Base-by-base conservation (phyloP, 2,113 vertebrate genomes). In the Papio anubis region DNA sequence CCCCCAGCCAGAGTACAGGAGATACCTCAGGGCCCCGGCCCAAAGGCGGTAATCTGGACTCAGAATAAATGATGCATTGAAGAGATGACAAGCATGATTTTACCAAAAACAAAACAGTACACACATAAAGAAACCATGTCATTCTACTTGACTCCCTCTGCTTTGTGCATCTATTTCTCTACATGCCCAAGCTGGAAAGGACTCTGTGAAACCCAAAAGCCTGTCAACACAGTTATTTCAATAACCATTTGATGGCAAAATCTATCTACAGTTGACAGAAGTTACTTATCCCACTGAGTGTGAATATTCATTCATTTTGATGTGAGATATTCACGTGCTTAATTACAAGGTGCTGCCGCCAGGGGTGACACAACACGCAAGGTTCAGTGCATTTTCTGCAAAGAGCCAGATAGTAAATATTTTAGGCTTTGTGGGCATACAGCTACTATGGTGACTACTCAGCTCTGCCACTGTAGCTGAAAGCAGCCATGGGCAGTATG, bases 71-170 rank as follows among this genome's bases (percentile, higher is more conserved):
- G 11, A 30, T 32, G 4, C 27, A 10, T 3, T 72, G 14, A 32
- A 55, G 64, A 84, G 5, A 18, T 1, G 9, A 35, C 3, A 85
- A 43, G 43, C 3, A 2, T 3, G n/a, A 27, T 17, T 82, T 48
- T 8, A n/a, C 48, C 45, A 80, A 35, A 2, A 25, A 45, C 0
- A 2, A 12, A 48, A 8, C 9, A 18, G 11, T 1, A 50, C 35
- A 61, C 18, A 6, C 0, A 13, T 0, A 59, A 52, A n/a, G 23
- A 93, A 45, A 57, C 14, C 23, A 5, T 2, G 32, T 5, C 40
- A 8, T 17, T 20, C 64, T 11, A 30, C 35, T 35, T 17, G 18
- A 17, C 23, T 80, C 38, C 27, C 6, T 23, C 20, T 70, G 92
- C 90, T 59, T 38, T 30, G 5, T 16, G 66, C 6, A 7, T 21